These are phyloP conservation scores for Formica aserva DNA, from an alignment of 2,888 invertebrate species.

Conservation along the genomic window DNA sequence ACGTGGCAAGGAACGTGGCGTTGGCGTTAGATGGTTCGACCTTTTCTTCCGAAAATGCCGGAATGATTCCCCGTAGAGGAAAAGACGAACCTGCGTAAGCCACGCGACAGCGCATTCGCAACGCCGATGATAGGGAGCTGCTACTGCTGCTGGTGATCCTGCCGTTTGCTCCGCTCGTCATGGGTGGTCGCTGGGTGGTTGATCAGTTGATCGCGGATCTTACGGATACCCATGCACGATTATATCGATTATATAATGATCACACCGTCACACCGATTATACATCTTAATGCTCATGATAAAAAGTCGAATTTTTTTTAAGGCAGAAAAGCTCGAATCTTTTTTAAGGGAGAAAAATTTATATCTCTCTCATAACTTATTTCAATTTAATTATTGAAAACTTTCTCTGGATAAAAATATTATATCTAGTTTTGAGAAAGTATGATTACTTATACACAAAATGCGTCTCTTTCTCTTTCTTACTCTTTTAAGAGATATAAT, in stretches of 20 bases:
- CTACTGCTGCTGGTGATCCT: slow-evolving; percentile 21
- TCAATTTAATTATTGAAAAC: not conserved
- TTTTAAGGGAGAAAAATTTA: not conserved
- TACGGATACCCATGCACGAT: not conserved
- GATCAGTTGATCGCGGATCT: not conserved
- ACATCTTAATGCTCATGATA: slow-evolving; percentile 1
- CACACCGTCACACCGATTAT: not conserved
- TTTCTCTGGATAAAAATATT: not conserved
- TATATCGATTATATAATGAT: not conserved
- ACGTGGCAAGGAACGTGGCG: slow-evolving; percentile 53
- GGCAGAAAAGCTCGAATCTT: not conserved
- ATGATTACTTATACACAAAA: not conserved
- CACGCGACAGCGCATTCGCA: slow-evolving; percentile 79
- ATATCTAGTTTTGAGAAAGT: not conserved
- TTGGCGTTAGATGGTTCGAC: slow-evolving; percentile 21
- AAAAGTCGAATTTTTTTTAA: not conserved
- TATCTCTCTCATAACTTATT: not conserved
- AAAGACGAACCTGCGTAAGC: slow-evolving; percentile 49
- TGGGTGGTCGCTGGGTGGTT: not conserved
- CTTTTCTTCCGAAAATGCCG: slow-evolving; percentile 43
- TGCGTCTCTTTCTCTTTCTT: not conserved
- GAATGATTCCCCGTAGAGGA: slow-evolving; percentile 14
- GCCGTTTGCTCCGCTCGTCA: not conserved
- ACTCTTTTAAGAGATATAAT: not conserved
- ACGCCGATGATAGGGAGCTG: slow-evolving; percentile 61